Base-by-base conservation (phyloP, 2,113 vertebrate genomes). In the Etheostoma spectabile region DNA sequence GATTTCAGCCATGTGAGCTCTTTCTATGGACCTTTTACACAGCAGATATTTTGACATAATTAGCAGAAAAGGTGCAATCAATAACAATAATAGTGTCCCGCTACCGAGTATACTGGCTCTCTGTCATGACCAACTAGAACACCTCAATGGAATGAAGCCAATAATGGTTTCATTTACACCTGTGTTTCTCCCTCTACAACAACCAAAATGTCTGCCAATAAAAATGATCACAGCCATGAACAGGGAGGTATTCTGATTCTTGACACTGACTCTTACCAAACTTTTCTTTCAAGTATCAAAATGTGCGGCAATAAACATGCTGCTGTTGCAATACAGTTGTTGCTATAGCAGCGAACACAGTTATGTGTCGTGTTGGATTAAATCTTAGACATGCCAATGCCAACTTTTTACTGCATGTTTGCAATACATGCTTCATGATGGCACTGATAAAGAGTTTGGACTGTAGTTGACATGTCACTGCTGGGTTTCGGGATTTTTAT, bases 151-250 rank as follows among this genome's bases (percentile, higher is more conserved):
- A 59, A 24, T 8, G 21, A 68, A 49, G 64, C 48, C 68, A 71
- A 14, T 19, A 19, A 27, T 5, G 5, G 14, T 35, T 48, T 13
- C 2, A 48, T 66, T 57, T 57, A 35, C 19, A 49, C 22, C 57
- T 1, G 2, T 35, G 45, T 22, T 70, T 62, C 45, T 62, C 16
- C 56, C 4, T 42, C 15, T 18, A 13, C 15, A 12, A 42, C 10
- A 24, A 59, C 42, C 46, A 27, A 65, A 27, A 33, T 56, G 27
- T 57, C 52, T 38, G 63, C 53, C 42, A 67, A 67, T 60, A 38
- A 77, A 56, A 22, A 18, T 42, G 3, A 33, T 3, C 27, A 38
- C 12, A 57, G 4, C 27, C 12, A 27, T 38, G n/a, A 42, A 59
- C 49, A 66, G 62, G 8, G 38, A 66, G 24, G 1, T 5, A 16